Evolutionary conservation across 1,140 invertebrate species (phyloP).

Genomic region (Delia radicum): DNA sequence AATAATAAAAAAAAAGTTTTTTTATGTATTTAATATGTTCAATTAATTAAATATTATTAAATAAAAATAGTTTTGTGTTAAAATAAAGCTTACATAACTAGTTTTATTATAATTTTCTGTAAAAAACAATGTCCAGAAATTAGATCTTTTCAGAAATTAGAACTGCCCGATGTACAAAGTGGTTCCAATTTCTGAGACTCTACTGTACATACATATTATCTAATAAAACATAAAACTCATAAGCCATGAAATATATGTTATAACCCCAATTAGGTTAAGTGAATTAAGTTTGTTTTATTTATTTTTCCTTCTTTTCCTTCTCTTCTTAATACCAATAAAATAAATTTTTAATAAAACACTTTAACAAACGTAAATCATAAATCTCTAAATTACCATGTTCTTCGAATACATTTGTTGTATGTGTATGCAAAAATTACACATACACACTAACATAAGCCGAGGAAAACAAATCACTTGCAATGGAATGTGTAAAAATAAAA

Average conservation of each 20-base stretch:
- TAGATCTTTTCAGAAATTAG: too few species aligned
- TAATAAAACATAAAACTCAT: neutral
- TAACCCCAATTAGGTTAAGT: neutral
- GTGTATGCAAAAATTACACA: neutral
- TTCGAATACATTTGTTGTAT: neutral
- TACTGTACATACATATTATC: too few species aligned
- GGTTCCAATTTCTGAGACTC: too few species aligned
- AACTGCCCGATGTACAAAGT: too few species aligned
- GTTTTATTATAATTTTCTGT: too few species aligned
- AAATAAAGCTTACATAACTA: too few species aligned
- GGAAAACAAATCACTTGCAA: neutral
- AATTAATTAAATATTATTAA: too few species aligned
- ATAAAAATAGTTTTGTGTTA: too few species aligned
- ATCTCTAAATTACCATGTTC: conserved; percentile 14
- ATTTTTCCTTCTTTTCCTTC: neutral
- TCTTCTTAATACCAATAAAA: neutral
- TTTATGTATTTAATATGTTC: too few species aligned
- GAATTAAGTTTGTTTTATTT: neutral
- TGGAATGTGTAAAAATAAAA: neutral
- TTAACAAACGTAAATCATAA: conserved; percentile 12
- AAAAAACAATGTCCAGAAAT: too few species aligned
- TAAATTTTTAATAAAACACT: conserved; percentile 11
- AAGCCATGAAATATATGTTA: neutral
- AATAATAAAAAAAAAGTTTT: too few species aligned
- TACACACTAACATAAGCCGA: neutral